phyloP scores from a whole-genome alignment of 2,797 vertebrate species.

The Acipenser oxyrinchus region DNA sequence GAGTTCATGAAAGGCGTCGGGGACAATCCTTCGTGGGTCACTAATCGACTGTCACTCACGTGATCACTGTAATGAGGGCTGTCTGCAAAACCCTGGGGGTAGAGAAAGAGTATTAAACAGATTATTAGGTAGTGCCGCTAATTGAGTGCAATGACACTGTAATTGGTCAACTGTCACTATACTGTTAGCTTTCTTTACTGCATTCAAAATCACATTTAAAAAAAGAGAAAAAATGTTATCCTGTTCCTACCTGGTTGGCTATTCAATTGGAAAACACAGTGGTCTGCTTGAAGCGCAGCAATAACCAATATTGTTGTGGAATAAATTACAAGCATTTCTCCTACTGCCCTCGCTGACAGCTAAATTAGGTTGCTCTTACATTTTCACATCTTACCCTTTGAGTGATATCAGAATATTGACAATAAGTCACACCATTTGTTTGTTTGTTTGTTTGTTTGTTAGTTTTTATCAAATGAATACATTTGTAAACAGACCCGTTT shows the following conservation, averaged over 20 bases:
- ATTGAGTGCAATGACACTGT: slow-evolving; percentile 70
- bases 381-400: no score
- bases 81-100: slow-evolving; percentile 86
- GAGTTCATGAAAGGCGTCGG: slow-evolving; percentile 97
- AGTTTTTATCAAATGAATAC: no score
- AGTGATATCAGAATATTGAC: no score
- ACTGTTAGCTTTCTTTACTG: slow-evolving; percentile 32
- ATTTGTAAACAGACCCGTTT: no score
- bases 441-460: no score
- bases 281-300: slow-evolving; percentile 6
- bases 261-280: slow-evolving; percentile 19
- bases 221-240: neutral
- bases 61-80: slow-evolving; percentile 97
- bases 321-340: no score
- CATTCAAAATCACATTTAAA: slow-evolving; percentile 20
- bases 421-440: no score
- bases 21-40: slow-evolving; percentile 94
- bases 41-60: slow-evolving; percentile 98
- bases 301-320: no score
- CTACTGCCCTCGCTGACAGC: no score
- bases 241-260: slow-evolving; percentile 14
- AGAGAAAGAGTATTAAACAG: slow-evolving; percentile 73
- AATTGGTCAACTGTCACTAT: slow-evolving; percentile 52
- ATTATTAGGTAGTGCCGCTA: slow-evolving; percentile 72
- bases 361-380: no score